Evolutionary conservation across 2,797 vertebrate genomes (phyloP).

Genomic region (Sebastiscus tertius): DNA sequence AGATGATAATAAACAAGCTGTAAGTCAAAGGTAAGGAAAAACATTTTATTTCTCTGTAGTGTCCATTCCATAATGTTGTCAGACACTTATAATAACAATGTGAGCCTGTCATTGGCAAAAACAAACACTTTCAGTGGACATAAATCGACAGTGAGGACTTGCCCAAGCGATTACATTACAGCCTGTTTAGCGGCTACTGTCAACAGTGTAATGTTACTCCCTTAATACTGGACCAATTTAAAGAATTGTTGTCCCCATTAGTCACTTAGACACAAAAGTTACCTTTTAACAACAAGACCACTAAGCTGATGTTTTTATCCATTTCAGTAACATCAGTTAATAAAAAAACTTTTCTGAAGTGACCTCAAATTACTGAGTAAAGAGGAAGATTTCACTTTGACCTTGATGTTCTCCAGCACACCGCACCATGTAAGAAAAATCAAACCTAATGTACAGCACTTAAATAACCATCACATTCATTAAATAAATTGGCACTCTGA

Average conservation of each 20-base stretch:
- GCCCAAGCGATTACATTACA: no score
- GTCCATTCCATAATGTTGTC: no score
- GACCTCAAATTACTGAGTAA: not conserved
- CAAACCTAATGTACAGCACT: slow-evolving; percentile 2
- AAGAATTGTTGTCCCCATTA: not conserved
- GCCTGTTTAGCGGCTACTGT: no score
- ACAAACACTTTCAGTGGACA: no score
- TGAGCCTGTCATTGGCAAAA: no score
- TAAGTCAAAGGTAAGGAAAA: no score
- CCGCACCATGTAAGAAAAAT: not conserved
- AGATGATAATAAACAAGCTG: no score
- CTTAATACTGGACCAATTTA: not conserved
- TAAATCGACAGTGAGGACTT: no score
- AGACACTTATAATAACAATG: no score
- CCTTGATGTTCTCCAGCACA: slow-evolving; percentile 2
- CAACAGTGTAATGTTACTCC: no score
- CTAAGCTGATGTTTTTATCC: not conserved
- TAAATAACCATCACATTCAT: slow-evolving; percentile 39
- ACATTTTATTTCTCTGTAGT: no score
- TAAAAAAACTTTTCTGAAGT: not conserved
- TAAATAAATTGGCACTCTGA: slow-evolving; percentile 41
- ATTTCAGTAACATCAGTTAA: not conserved
- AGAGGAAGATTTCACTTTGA: not conserved
- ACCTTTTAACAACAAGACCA: not conserved
- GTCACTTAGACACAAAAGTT: not conserved